These are phyloP conservation scores for Holcopasites calliopsidis DNA, from an alignment of 1,140 invertebrate genomes.

Conservation along the genomic window DNA sequence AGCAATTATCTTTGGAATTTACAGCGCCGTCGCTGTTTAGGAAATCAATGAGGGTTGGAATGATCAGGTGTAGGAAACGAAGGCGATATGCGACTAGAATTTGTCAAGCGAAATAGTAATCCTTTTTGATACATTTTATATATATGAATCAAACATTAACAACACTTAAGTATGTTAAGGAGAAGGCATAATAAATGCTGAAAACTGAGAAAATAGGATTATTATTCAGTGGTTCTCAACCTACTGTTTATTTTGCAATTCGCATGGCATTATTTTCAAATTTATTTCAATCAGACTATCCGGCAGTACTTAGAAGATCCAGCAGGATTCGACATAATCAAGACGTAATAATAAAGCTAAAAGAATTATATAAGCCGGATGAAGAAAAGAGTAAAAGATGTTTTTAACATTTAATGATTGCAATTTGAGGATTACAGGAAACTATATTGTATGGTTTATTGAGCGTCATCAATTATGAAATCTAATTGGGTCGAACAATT, in stretches of 20 bases:
- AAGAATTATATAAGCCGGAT: too few relatives aligned
- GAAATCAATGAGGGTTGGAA: slow-evolving; percentile 8
- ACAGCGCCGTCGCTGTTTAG: neutral
- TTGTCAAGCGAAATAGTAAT: slow-evolving; percentile 46
- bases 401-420: too few relatives aligned
- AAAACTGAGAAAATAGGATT: slow-evolving; percentile 45
- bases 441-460: too few relatives aligned
- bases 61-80: slow-evolving; percentile 4
- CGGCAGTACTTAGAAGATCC: too few relatives aligned
- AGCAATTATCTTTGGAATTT: neutral
- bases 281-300: too few relatives aligned
- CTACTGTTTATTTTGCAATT: neutral
- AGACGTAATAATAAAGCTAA: too few relatives aligned
- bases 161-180: slow-evolving; percentile 70
- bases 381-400: too few relatives aligned
- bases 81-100: slow-evolving; percentile 42
- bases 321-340: too few relatives aligned
- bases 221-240: slow-evolving; percentile 28
- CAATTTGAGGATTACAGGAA: too few relatives aligned
- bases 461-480: neutral
- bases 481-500: too few relatives aligned
- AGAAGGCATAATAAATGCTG: slow-evolving; percentile 73
- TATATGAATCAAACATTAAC: slow-evolving; percentile 71
- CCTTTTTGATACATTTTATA: slow-evolving; percentile 79
- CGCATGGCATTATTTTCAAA: neutral